Evolutionary conservation across 2,113 vertebrate genomes (phyloP), one percentile per base, ranked within the genome.

Genomic region (Danionella cerebrum): DNA sequence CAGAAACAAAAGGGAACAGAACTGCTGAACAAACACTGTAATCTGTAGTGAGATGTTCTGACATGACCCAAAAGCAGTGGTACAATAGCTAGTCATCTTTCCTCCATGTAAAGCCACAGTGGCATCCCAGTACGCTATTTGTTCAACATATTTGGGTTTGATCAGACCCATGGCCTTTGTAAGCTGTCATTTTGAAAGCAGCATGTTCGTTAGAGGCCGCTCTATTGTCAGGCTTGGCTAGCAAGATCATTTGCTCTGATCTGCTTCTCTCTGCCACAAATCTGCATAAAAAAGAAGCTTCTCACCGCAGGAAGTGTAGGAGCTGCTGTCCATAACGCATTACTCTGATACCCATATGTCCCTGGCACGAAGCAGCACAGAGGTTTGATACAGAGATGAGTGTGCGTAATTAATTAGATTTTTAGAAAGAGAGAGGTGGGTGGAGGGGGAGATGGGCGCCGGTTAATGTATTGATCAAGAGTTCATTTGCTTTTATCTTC

Each of bases 141-240:
- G 39, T 72, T 78, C 69, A 60, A 72, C 69, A 74, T 70, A 70
- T 82, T 80, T 78, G 67, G 73, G 47, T 74, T 76, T 58, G 69
- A 74, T 72, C 62, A 70, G 60, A 69, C 70, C 66, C 58, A 48
- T 42, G 69, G 59, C 73, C 67, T 74, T 78, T 78, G 77, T 76
- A 67, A 62, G 70, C 62, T 67, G 57, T 76, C 77, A 80, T 81
- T 83, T 53, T 1, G 19, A 83, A 76, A 79, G 71, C 79, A 80
- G 82, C 80, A 80, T 75, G 72, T 79, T 83, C 77, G 78, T 83
- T 80, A 79, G 41, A 73, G 58, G 62, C 62, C 66, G 41, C 65
- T 68, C 72, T 58, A 70, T 79, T 79, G 76, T 80, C 70, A 68
- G 57, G 50, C 66, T 57, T 66, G 58, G 72, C 63, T 74, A 57